Evolutionary conservation across 2,797 vertebrate species (phyloP), one percentile per base, ranked within the genome.

Genomic region (Poecile montanus): DNA sequence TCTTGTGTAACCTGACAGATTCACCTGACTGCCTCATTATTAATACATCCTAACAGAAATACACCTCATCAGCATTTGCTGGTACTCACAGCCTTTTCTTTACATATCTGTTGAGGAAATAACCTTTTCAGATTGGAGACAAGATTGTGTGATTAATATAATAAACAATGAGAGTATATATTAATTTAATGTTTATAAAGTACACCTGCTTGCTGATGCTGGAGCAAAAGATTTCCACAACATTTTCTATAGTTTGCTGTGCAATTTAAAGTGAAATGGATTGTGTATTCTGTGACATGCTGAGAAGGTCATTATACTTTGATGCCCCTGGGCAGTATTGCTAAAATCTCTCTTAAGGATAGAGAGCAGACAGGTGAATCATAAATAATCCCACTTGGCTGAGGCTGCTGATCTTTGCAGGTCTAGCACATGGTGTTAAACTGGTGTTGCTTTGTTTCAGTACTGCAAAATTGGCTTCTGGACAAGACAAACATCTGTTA

Each of bases 401-500:
- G 73, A 91, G 38, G 66, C 57, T 85, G 66, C 62, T 65, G 53
- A n/a, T 85, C 14, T 67, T 45, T 83, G 68, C 44, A 16, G 19
- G 5, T 62, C 32, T 48, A 48, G n/a, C 61, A 44, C 8, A 3
- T 36, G 62, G 9, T 3, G 0, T 82, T 79, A 80, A 93, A 68
- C 56, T 65, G 67, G 40, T 85, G n/a, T 84, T 88, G 77, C 80
- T 96, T 85, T 88, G 78, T 97, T 97, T 94, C 97, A 99, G 99
- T 88, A 99, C 99, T 47, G 98, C 98, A 92, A 99, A 98, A 91
- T 97, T 99, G 45, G 99, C 98, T 67, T 96, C 98, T 79, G 99
- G 98, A 60, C 99, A 99, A 95, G 98, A 98, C 95, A 99, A 99
- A 95, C 99, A 99, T 97, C 98, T 99, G 70, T 98, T 99, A 54